These are phyloP conservation scores for Cephus runcator DNA, from an alignment of 2,888 invertebrate species.

Conservation along the genomic window DNA sequence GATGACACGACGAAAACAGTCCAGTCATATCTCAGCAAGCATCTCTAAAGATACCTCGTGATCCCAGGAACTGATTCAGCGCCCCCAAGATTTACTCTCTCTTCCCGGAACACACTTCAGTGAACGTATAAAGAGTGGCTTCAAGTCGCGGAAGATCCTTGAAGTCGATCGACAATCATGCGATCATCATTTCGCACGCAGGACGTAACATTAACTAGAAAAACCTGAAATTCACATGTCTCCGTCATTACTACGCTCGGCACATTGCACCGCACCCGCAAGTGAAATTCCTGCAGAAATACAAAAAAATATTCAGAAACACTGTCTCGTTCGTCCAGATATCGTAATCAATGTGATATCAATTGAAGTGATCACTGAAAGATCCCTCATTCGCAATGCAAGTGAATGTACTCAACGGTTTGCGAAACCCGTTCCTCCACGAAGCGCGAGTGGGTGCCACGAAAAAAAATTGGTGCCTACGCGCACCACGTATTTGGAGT, in stretches of 20 bases:
- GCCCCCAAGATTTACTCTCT: neutral
- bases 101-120: neutral
- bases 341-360: neutral
- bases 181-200: neutral
- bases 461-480: slow-evolving; percentile 48
- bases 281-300: neutral
- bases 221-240: neutral
- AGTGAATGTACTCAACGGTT: slow-evolving; percentile 35
- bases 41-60: neutral
- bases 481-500: slow-evolving; percentile 49
- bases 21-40: neutral
- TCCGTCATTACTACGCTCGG: neutral
- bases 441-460: slow-evolving; percentile 39
- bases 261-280: neutral
- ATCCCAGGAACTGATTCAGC: neutral
- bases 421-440: slow-evolving; percentile 13
- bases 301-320: neutral
- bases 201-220: neutral
- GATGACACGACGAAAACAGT: neutral
- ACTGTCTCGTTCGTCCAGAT: neutral
- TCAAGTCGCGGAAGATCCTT: neutral
- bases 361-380: neutral
- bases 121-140: neutral
- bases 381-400: neutral
- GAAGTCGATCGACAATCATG: neutral